Evolutionary conservation across 2,888 invertebrate species (phyloP), one percentile per base, ranked within the genome.

Genomic region (Mythimna lalbum): DNA sequence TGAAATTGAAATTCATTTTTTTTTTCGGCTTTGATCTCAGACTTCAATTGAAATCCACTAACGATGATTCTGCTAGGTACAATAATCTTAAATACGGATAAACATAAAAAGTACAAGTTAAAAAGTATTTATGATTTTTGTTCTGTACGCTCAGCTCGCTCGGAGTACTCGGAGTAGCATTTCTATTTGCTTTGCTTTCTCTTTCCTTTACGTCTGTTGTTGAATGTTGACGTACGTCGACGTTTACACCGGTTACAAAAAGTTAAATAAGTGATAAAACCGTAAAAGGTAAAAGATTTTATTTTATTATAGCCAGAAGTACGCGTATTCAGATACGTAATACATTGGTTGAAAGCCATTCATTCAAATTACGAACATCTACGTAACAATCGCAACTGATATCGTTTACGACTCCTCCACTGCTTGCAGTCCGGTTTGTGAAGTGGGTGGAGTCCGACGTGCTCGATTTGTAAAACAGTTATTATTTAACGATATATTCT

Each of bases 401-500:
- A 75, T 14, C 50, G 36, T 60, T 64, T 43, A 78, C 73, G 43
- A 71, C 17, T 52, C 36, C 17, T 27, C 6, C 39, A 9, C 52
- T 57, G 12, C 27, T 55, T 43, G 19, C 80, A 86, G 88, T 88
- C 73, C 69, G 67, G 69, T 76, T 78, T 66, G 78, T 78, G 59
- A 55, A 81, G 83, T 85, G 78, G 82, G 73, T 79, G 76, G 63
- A 79, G 82, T 31, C 71, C 68, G 80, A 85, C 88, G 82, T 69
- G 62, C 36, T 31, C 61, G 64, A 31, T 61, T 39, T 31, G 0
- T 21, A 49, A 6, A 36, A 19, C 56, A 55, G 62, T 63, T 67
- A 63, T 49, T 31, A 49, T 67, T 70, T 66, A 64, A 65, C 66
- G 67, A 67, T 59, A 69, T 73, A 77, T 66, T 64, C 56, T 53